Base-by-base conservation (phyloP, 2,888 invertebrate genomes). In the Margaritifera margaritifera region DNA sequence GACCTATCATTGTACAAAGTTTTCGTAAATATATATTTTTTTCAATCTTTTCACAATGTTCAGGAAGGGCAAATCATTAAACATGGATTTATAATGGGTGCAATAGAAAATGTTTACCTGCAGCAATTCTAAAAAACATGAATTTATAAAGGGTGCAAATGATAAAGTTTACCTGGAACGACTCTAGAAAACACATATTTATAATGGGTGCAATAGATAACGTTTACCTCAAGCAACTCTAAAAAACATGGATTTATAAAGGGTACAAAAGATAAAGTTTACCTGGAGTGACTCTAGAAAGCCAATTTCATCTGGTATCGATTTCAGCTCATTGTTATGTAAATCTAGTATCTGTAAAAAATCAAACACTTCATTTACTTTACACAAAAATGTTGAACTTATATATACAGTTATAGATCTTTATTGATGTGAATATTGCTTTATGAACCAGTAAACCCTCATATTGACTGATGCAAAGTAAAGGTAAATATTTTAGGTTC, bases 241-340 rank as follows among this genome's bases (percentile, higher is more conserved):
- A 95, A 90, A 42, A 42, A 42, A 42, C 11, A 42, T 42, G 42
- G 42, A 42, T 27, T 27, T 4, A 27, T 27, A 5, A 27, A 27
- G 27, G 27, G 27, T 27, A 27, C 27, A 27, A 27, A 27, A 3
- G 54, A n/a, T 58, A 19, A 24, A 19, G 55, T 63, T 70, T 71
- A 86, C 87, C 86, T 87, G 86, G 75, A 96, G 91, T 77, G 92
- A 92, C 75, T 90, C 90, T 81, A 95, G 90, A 72, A 91, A 90
- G 80, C 93, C 92, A 84, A 96, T 92, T 76, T 92, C 92, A 71
- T 93, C 92, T 75, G 95, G 95, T 87, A 96, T 90, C 81, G 90
- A 90, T 86, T 92, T 93, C 69, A 96, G 88, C 74, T 91, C 91
- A 91, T 96, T 96, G 85, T 93, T 91, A 86, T 93, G 93, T 76